Evolutionary conservation across 2,888 invertebrate species (phyloP), one percentile per base, ranked within the genome.

Genomic region (Orthosia gracilis): DNA sequence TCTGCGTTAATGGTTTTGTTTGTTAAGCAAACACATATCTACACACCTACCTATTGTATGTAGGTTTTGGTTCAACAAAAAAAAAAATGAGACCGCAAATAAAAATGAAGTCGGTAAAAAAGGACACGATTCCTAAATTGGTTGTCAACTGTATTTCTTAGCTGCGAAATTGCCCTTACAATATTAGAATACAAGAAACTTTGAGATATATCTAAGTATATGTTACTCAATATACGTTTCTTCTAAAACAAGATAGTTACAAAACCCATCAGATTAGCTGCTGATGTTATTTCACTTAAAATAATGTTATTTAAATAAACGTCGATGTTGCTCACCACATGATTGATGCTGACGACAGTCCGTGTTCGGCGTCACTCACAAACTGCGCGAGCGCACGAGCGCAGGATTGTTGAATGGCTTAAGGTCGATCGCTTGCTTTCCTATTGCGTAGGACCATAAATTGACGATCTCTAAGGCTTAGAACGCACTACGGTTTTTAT

Each of bases 301-400:
- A 0, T 40, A 47, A 61, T 45, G 9, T 50, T 31, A 69, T 62
- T 59, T 50, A 31, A 68, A 75, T 54, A 49, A 72, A 73, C 15
- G 23, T 70, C 70, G 64, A 61, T 76, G 63, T 75, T 23, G 21
- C 91, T 89, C 75, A 90, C 90, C 90, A 72, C 80, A 85, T 82
- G 63, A 78, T 73, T 82, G 83, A 55, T 47, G 63, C 57, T 85
- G 72, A 80, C 88, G 86, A 87, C 85, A 73, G 78, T 70, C 73
- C 78, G 58, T 74, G 73, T 52, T 59, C 85, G 84, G 80, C 84
- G 87, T 75, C 80, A 88, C 68, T 80, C 78, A 83, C 84, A 64
- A 70, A 85, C 85, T 85, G 87, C 73, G 59, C 72, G 72, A 57
- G 75, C 81, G 75, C 66, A 57, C 74, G 73, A 57, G 81, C 84